phyloP scores from a whole-genome alignment of 2,113 vertebrate species.

The Stictonetta naevosa region DNA sequence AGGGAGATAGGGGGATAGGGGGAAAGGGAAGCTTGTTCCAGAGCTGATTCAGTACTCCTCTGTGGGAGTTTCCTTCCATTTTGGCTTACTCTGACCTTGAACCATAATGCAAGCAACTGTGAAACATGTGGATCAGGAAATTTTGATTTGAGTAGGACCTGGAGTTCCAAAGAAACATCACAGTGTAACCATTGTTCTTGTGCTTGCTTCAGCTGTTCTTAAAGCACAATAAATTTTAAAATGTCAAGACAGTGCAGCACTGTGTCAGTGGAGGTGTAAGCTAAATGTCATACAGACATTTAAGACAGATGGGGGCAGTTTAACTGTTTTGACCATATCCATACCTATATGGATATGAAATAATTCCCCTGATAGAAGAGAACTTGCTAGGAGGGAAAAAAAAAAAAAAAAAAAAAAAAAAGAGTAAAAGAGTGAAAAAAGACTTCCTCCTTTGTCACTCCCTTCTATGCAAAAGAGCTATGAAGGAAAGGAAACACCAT shows the following conservation, averaged over 20 bases:
- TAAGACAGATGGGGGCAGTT: neutral
- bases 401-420: too few species aligned
- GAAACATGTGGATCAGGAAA: neutral
- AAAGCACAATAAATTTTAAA: neutral
- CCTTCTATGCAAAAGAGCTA: neutral
- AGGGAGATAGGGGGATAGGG: too few species aligned
- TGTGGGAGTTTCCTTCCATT: neutral
- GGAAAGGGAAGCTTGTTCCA: neutral
- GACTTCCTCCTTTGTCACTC: neutral
- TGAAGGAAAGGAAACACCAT: neutral
- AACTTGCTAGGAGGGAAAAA: neutral
- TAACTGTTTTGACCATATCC: neutral
- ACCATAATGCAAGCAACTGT: neutral
- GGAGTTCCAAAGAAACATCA: neutral
- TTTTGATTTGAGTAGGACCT: neutral
- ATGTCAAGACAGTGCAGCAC: neutral
- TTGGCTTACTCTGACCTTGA: neutral
- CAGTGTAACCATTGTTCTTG: neutral
- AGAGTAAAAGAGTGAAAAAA: neutral
- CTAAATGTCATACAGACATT: neutral
- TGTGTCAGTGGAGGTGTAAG: neutral
- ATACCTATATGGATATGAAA: neutral
- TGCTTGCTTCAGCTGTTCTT: neutral
- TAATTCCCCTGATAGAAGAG: neutral
- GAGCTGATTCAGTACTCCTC: neutral